Base-by-base conservation (phyloP, 2,113 vertebrate genomes). In the Pelmatolapia mariae region DNA sequence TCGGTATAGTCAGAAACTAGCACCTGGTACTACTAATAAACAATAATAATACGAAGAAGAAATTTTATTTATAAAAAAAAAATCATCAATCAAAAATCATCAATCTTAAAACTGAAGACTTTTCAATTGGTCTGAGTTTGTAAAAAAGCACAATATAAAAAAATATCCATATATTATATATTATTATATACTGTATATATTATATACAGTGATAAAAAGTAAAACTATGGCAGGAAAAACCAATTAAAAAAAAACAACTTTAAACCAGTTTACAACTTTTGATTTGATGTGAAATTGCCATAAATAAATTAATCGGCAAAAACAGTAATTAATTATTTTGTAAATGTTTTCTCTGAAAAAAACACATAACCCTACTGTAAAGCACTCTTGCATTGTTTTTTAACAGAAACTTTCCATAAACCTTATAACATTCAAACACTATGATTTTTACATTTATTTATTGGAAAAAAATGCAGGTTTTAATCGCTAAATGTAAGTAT, bases 391-490 rank as follows among this genome's bases (percentile, higher is more conserved):
- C 31, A 38, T n/a, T 38, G 19, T 38, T 66, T 63, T 61, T n/a
- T 66, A 38, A 22, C 61, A 12, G 61, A 5, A 38, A 40, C 8
- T 38, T 40, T 22, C n/a, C 36, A 68, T 68, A 18, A 81, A 38
- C 15, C 10, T 78, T 78, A 52, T 1, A 78, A 52, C 73, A 53
- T 1, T 50, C 26, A 79, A 29, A 53, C 73, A 52, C 18, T 47
- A 31, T 33, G 11, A 29, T 33, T 19, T 79, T 79, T 79, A 52
- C 45, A 78, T 63, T 79, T 33, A 79, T 53, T n/a, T 79, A 29
- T 6, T 53, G 47, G 29, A 52, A 52, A 15, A 12, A 79, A 79
- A 52, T 79, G 13, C 0, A 79, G 45, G 26, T 24, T 53, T 36
- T 53, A 50, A 29, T 53, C 15, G 18, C 4, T 53, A 10, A 78